Base-by-base conservation (phyloP, 2,113 vertebrate species). In the Heloderma charlesbogerti region DNA sequence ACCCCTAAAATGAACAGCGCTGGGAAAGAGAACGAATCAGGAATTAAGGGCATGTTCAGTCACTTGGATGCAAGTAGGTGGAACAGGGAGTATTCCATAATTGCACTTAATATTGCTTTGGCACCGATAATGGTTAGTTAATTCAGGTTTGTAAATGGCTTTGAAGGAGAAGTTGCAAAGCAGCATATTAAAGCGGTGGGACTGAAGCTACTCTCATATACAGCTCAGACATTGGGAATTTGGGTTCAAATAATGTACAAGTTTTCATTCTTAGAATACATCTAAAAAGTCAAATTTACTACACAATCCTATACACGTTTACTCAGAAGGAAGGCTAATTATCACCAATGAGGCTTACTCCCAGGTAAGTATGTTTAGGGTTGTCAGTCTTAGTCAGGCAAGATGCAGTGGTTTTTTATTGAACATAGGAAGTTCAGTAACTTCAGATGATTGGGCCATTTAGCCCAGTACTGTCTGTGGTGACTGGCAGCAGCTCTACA, bases 11-110 rank as follows among this genome's bases (percentile, higher is more conserved):
- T 93, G 94, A 96, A 95, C 94, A 94, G 95, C 88, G 89, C 91
- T 94, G 95, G 94, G 95, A 96, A 97, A 86, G 31, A 71, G 75
- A 89, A 85, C 77, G 89, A 80, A 92, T 85, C 75, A 85, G 93
- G 94, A 88, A 84, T 96, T 90, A 92, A 94, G 95, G 95, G 94
- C 0, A 92, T 96, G 96, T 95, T 96, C 96, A 92, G 93, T 94
- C 94, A 96, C 92, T 95, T 92, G 93, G 83, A 93, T 93, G 89
- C 60, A 89, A 95, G 93, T 94, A 96, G 96, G 96, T 95, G 95
- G 95, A 95, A 89, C n/a, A 96, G 95, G 95, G 95, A 95, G 95
- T 94, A 93, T 95, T 95, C 95, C 3, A 0, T 95, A 95, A 96
- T 95, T 95, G 89, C 71, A 0, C 88, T 74, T 92, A 92, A 94